Evolutionary conservation across 2,113 vertebrate genomes (phyloP).

Genomic region (Callipepla squamata): DNA sequence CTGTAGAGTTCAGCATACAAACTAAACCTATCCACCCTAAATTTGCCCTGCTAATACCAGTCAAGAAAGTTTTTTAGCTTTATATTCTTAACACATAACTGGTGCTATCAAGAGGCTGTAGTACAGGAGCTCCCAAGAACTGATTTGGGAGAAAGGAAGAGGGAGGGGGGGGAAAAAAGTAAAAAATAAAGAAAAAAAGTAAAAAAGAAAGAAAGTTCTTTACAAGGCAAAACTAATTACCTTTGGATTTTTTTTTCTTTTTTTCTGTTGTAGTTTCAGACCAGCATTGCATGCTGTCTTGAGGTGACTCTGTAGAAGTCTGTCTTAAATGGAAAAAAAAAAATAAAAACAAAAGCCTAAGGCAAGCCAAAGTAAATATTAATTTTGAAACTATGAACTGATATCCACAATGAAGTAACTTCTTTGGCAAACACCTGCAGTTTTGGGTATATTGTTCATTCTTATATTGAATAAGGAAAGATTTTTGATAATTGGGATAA

Average conservation of each 20-base stretch:
- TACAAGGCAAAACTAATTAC: neutral
- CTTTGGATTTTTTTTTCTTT: neutral
- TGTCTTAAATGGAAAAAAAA: conserved; percentile 9
- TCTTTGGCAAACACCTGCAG: conserved; percentile 59
- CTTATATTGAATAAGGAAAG: conserved; percentile 19
- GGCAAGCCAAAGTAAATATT: conserved; percentile 71
- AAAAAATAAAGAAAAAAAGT: neutral
- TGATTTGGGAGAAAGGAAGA: neutral
- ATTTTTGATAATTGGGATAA: conserved; percentile 34
- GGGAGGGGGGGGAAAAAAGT: fast-evolving
- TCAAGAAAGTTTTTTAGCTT: neutral
- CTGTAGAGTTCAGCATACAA: neutral
- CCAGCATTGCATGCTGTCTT: neutral
- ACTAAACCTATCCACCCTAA: neutral
- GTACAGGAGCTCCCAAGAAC: neutral
- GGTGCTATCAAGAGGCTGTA: neutral
- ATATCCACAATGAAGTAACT: conserved; percentile 58
- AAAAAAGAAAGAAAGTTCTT: neutral
- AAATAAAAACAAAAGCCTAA: conserved; percentile 65
- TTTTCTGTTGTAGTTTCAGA: neutral
- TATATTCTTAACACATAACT: neutral
- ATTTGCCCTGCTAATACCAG: neutral
- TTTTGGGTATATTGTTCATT: conserved; percentile 38
- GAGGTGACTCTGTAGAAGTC: conserved; percentile 1
- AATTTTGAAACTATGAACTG: conserved; percentile 61